phyloP scores from a whole-genome alignment of 2,113 vertebrate genomes.

The Muntiacus reevesi region DNA sequence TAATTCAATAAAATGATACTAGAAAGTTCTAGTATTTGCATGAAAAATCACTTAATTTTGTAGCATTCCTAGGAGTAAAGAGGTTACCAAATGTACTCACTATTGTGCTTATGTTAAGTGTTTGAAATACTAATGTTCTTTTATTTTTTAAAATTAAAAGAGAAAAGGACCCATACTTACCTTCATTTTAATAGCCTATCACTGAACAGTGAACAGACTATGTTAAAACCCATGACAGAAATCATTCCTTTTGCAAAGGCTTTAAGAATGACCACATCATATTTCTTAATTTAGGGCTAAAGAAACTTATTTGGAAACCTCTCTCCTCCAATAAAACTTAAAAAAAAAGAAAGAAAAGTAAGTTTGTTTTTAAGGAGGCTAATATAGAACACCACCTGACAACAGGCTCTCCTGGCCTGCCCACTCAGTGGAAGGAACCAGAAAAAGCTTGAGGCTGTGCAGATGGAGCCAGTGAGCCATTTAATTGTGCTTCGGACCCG shows the following conservation, averaged over 20 bases:
- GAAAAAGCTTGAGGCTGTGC: neutral
- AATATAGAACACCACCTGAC: neutral
- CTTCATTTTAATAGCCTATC: neutral
- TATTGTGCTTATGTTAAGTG: neutral
- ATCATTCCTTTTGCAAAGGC: neutral
- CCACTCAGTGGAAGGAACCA: too few species aligned
- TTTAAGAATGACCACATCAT: neutral
- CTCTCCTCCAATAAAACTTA: neutral
- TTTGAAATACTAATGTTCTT: neutral
- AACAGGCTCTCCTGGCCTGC: neutral
- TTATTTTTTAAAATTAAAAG: neutral
- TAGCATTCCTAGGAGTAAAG: neutral
- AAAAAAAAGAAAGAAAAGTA: neutral
- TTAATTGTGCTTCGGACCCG: neutral
- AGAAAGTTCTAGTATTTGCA: neutral
- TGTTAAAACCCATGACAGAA: neutral
- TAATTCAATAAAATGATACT: constrained; percentile 7
- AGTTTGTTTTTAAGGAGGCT: neutral
- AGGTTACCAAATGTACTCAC: neutral
- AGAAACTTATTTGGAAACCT: neutral
- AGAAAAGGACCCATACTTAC: neutral
- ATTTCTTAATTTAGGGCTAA: neutral
- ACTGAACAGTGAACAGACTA: neutral
- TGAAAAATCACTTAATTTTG: constrained; percentile 13
- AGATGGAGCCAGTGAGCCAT: neutral